Base-by-base conservation (phyloP, 1,140 invertebrate genomes). In the Hetaerina americana region DNA sequence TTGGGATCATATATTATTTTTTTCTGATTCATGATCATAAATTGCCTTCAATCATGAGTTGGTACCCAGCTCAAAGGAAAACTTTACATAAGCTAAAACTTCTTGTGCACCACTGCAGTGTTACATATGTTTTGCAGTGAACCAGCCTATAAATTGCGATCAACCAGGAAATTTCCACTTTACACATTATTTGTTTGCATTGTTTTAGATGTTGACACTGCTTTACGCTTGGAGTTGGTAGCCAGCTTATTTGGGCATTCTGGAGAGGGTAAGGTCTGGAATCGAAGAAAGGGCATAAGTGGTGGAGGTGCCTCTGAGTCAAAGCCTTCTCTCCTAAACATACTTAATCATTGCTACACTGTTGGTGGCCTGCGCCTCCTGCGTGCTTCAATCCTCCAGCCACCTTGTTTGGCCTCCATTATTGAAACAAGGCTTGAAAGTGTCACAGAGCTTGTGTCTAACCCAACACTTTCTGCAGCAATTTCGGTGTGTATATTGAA, bases 301-400 rank as follows among this genome's bases (percentile, higher is more conserved):
- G 67, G 25, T 5, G 15, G 12, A 1, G n/a, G n/a, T n/a, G n/a
- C n/a, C n/a, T n/a, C n/a, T n/a, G 27, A 26, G 1, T 29, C 77
- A 29, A 82, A 82, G 70, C 83, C 84, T 70, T 88, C 82, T 75
- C 81, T 98, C 0, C 87, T 90, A 76, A 89, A 88, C 25, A 83
- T 91, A 10, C 77, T 97, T 18, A 91, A 96, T 76, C 84, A 87
- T 68, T 95, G 92, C 68, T 85, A 87, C 57, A 97, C 95, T 0
- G 80, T 83, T 66, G 88, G 90, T 57, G 95, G 95, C 5, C 82
- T 87, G 27, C 81, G 92, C 72, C 82, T 90, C 0, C 82, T 98
- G 5, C 81, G 94, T 71, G 89, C 92, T 0, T 87, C 87, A 26
- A 89, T 96, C 72, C 81, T 96, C n/a, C 92, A 96, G 78, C 93